Conservation (phyloP, 2,888 invertebrate species). For the Aspidiotus rigidus region DNA sequence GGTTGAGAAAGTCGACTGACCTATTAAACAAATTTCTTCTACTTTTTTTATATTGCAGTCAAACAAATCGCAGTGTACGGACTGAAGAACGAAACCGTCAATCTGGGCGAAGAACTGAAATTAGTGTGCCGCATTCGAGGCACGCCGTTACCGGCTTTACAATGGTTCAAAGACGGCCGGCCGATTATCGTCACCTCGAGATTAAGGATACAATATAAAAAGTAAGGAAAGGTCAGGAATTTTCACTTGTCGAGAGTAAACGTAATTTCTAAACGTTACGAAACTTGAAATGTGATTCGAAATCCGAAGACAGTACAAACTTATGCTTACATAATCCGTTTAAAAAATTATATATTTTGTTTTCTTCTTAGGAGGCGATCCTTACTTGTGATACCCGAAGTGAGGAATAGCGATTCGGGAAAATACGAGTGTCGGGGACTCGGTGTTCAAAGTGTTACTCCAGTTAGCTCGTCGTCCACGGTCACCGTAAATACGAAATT, state of each 20-base stretch:
- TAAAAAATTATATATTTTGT: background rate
- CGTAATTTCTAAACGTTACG: too few species aligned
- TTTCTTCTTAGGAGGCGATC: constrained; percentile 63
- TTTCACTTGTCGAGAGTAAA: constrained; percentile 3
- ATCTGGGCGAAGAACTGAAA: constrained; percentile 44
- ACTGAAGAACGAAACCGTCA: constrained; percentile 38
- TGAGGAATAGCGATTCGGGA: constrained; percentile 64
- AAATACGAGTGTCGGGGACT: constrained; percentile 73
- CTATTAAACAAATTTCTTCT: too few species aligned
- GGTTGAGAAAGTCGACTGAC: too few species aligned
- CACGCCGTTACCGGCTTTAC: constrained; percentile 68
- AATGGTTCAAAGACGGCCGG: constrained; percentile 70
- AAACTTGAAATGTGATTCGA: background rate
- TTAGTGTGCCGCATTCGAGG: constrained; percentile 68
- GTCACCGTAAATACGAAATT: constrained; percentile 38
- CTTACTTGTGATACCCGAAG: constrained; percentile 68
- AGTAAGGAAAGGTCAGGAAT: constrained; percentile 44
- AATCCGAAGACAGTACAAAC: background rate
- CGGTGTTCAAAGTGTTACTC: constrained; percentile 50
- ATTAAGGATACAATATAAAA: constrained; percentile 55
- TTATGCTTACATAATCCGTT: background rate
- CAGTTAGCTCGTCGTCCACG: constrained; percentile 36
- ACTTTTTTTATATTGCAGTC: constrained; percentile 37
- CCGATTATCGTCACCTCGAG: constrained; percentile 52
- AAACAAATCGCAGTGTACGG: constrained; percentile 39